These are phyloP conservation scores for Donacobius atricapilla DNA, from an alignment of 2,113 vertebrate species.

Conservation along the genomic window DNA sequence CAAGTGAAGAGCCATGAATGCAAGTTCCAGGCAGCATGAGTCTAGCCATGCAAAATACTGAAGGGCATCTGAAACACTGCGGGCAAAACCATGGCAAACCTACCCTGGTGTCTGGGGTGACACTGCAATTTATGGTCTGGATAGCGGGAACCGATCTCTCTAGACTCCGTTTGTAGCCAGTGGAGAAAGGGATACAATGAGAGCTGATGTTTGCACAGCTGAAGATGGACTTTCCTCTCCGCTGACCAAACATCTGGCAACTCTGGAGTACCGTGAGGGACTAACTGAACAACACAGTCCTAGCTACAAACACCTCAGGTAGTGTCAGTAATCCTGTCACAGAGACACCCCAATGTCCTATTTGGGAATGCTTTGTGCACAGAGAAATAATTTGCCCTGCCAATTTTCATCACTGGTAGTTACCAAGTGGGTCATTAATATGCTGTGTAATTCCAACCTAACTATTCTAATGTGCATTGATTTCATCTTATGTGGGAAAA, in stretches of 20 bases:
- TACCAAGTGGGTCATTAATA: conserved; percentile 14
- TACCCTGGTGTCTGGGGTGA: not conserved
- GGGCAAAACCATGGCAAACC: not conserved
- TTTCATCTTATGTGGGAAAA: conserved; percentile 25
- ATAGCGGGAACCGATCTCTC: not conserved
- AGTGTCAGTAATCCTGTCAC: not conserved
- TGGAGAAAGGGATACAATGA: not conserved
- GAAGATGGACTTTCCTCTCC: not conserved
- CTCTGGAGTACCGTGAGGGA: not conserved
- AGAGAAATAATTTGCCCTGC: not conserved
- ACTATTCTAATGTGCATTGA: conserved; percentile 40
- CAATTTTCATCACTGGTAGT: not conserved
- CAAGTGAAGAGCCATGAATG: not conserved
- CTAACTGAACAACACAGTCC: not conserved
- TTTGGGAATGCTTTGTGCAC: rapidly evolving
- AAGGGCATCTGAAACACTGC: not conserved
- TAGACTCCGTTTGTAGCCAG: not conserved
- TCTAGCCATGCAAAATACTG: not conserved
- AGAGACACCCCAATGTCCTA: not conserved
- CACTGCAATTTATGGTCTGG: not conserved
- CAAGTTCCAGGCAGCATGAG: not conserved
- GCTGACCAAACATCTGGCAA: not conserved
- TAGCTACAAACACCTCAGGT: not conserved
- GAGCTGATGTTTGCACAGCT: not conserved
- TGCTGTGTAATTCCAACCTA: not conserved